Evolutionary conservation across 2,888 invertebrate genomes (phyloP).

Genomic region (Epinotia bilunana): DNA sequence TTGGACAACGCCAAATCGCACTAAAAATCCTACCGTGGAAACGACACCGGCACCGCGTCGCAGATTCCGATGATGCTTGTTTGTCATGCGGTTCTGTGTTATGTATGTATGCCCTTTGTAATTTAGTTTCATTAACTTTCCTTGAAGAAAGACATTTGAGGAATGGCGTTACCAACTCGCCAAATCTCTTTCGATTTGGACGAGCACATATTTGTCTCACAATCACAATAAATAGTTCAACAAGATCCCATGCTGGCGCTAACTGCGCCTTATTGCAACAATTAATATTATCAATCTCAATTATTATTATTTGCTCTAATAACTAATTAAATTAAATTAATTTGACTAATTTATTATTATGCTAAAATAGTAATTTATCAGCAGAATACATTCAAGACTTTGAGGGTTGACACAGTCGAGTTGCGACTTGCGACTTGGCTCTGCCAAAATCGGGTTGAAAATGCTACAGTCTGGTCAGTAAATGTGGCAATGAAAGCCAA

Average conservation of each 20-base stretch:
- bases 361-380: constrained; percentile 61
- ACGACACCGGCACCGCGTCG: background rate
- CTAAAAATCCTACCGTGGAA: background rate
- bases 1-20: background rate
- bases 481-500: background rate
- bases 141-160: background rate
- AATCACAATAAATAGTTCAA: constrained; percentile 43
- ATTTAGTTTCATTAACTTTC: background rate
- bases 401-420: background rate
- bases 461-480: background rate
- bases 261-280: constrained; percentile 65
- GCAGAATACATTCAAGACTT: constrained; percentile 34
- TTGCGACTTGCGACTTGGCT: background rate
- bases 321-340: constrained; percentile 62
- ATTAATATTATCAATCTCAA: constrained; percentile 71
- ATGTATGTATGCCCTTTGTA: background rate
- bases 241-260: constrained; percentile 55
- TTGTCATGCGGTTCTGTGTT: background rate
- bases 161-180: constrained; percentile 7
- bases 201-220: constrained; percentile 32
- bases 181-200: background rate
- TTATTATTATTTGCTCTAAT: constrained; percentile 60
- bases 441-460: background rate
- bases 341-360: constrained; percentile 78
- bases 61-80: background rate